Base-by-base conservation (phyloP, 30 jellyfish, hydroid and myxozoan genomes). In the Clytia hemisphaerica region DNA sequence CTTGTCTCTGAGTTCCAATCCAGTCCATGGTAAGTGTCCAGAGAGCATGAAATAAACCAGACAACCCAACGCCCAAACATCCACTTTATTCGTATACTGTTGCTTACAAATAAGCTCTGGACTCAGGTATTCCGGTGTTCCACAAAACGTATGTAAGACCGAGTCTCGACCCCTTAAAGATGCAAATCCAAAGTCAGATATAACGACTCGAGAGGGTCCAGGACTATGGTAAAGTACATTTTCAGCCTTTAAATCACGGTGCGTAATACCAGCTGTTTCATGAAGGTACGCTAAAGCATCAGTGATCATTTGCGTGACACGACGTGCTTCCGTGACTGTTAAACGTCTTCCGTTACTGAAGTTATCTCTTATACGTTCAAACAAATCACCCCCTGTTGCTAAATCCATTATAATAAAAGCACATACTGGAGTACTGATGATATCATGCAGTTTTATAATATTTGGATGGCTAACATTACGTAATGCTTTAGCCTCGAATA, bases 331-430 rank as follows among this genome's bases (percentile, higher is more conserved):
- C 6, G 19, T 45, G 31, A 45, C 81, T 6, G 25, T 32, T 3
- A 69, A 25, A 45, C 27, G 59, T n/a, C n/a, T n/a, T n/a, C n/a
- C n/a, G n/a, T n/a, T n/a, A n/a, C n/a, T n/a, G n/a, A 18, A 50
- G 10, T 22, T 28, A 2, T 28, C 42, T 32, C 49, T 75, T 10
- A 69, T 69, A 18, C 47, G 29, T 44, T 69, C 81, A 16, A 44
- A 37, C 24, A 69, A 50, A 25, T 69, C 81, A 3, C 81, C 81
- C 31, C 81, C 81, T n/a, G 81, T 69, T 0, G 76, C 76, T 2
- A 69, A 75, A 5, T 69, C 81, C 81, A 69, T 69, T 3, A 69
- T 35, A n/a, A 69, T 69, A 69, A 45, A 69, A 45, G 66, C 81
- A 3, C 35, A 69, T 29, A 7, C 30, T 12, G 46, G 25, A 2